Evolutionary conservation across 2,888 invertebrate species (phyloP), one percentile per base, ranked within the genome.

Genomic region (Crossocerus cetratus): DNA sequence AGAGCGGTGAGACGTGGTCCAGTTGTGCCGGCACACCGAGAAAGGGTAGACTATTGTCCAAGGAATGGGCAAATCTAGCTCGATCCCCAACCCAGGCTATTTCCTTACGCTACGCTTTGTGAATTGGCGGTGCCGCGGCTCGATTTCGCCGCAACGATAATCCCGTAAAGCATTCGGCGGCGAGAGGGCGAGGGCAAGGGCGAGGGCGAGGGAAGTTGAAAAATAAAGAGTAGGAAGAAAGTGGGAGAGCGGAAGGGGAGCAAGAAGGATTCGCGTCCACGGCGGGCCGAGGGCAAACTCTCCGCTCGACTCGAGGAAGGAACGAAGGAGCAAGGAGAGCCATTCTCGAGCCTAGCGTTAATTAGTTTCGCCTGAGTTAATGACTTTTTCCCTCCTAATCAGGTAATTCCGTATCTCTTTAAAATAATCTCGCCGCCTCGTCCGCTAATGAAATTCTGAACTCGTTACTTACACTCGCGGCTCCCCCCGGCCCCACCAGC

Each of bases 391-490:
- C 89, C 89, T 90, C 87, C 89, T 90, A 90, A 90, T 90, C 90
- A 90, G 90, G 90, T 90, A 90, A 90, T 90, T 90, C 87, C 90
- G 89, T 90, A 90, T 90, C 90, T 90, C 90, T 90, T 90, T 90
- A 90, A 90, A 90, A 90, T 90, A 90, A 90, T 90, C 90, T 90
- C 86, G 86, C 89, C 90, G 88, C 88, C 86, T 32, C 87, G 85
- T 86, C 83, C 87, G 86, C 88, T 90, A 90, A 90, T 90, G 90
- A 90, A 90, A 90, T 90, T 90, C 89, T 90, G 88, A 90, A 90
- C 89, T 90, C 89, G 89, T 89, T 90, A 89, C 89, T 89, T 89
- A 87, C 88, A 86, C 87, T 86, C 86, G 85, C 85, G 80, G 80
- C 76, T n/a, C n/a, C 76, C 79, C 78, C 77, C 73, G 77, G 76